Evolutionary conservation across 2,888 invertebrate species (phyloP).

Genomic region (Drosophila algonquin): DNA sequence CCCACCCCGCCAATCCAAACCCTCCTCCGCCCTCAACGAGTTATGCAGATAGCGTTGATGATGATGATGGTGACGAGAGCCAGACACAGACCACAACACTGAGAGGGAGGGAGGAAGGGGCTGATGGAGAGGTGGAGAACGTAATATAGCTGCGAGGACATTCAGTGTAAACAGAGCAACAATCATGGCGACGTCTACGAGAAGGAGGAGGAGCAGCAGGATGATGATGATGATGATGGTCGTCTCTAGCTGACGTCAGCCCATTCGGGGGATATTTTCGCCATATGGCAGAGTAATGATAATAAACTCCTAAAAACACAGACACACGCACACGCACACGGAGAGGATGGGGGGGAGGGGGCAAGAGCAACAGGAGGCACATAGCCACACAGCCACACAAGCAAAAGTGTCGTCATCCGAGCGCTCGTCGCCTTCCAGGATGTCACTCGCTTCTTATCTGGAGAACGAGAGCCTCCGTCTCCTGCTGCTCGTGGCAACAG

Average conservation of each 20-base stretch:
- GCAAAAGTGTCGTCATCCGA: constrained; percentile 50
- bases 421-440: constrained; percentile 40
- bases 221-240: constrained; percentile 11
- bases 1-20: constrained; percentile 6
- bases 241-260: constrained; percentile 61
- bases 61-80: constrained; percentile 36
- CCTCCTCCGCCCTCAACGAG: constrained; percentile 41
- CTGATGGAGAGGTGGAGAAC: background rate
- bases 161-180: constrained; percentile 56
- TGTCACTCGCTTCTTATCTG: constrained; percentile 71
- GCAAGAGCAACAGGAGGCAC: constrained; percentile 30
- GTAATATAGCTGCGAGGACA: constrained; percentile 9
- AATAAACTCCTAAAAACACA: constrained; percentile 81
- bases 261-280: constrained; percentile 59
- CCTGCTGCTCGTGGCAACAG: too few species aligned
- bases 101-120: constrained; percentile 3
- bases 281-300: constrained; percentile 81
- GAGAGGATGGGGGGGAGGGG: background rate
- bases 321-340: constrained; percentile 47
- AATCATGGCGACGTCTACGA: constrained; percentile 57
- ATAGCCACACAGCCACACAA: background rate
- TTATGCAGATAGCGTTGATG: constrained; percentile 65
- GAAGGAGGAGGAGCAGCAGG: background rate
- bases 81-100: constrained; percentile 34
- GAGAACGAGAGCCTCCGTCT: constrained; percentile 1